phyloP scores from a whole-genome alignment of 2,113 vertebrate genomes.

The Hepsetus odoe region DNA sequence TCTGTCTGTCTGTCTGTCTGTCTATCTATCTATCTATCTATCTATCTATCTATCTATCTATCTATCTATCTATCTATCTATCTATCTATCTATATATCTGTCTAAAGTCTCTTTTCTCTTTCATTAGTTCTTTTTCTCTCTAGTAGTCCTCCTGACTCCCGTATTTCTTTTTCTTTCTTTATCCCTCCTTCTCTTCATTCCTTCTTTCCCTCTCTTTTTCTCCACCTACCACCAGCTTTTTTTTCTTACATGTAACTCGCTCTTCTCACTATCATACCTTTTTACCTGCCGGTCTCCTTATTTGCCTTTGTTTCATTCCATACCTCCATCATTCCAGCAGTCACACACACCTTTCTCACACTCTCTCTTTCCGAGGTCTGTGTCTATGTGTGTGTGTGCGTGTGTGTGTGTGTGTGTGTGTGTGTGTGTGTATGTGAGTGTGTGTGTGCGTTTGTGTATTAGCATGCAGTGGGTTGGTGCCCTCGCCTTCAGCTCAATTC shows the following conservation, averaged over 20 bases:
- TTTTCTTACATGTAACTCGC: neutral
- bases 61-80: neutral
- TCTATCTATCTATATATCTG: neutral
- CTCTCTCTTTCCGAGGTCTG: neutral
- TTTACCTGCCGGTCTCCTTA: neutral
- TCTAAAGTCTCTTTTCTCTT: neutral
- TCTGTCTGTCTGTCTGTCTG: neutral
- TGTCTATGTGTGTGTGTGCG: too few species aligned
- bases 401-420: conserved; percentile 46
- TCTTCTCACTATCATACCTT: conserved; percentile 44
- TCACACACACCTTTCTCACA: too few species aligned
- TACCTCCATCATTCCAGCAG: too few species aligned
- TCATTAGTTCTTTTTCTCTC: neutral
- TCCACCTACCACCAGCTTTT: neutral
- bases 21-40: neutral
- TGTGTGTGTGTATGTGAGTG: conserved; percentile 33
- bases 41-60: neutral
- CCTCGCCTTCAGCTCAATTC: conserved; percentile 41
- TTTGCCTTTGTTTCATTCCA: too few species aligned
- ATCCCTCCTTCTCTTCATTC: neutral
- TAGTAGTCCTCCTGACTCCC: too few species aligned
- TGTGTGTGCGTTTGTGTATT: conserved; percentile 53
- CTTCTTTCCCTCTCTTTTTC: too few species aligned
- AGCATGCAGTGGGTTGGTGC: conserved; percentile 70
- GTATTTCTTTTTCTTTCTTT: conserved; percentile 12